These are phyloP conservation scores for Laupala kohalensis DNA, from an alignment of 1,140 invertebrate species.

Conservation along the genomic window DNA sequence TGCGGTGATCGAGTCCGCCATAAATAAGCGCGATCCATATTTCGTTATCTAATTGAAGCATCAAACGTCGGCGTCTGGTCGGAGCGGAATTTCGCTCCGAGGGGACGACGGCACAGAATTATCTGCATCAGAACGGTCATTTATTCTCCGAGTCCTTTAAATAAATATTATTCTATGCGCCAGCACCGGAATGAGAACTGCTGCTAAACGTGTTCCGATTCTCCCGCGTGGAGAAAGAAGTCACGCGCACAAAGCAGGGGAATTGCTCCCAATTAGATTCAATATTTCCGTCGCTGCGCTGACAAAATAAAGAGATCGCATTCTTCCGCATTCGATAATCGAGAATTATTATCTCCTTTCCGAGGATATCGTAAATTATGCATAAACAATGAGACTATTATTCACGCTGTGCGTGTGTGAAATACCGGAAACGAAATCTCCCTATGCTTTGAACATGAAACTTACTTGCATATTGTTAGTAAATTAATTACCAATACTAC, in stretches of 20 bases:
- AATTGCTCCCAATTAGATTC: not conserved
- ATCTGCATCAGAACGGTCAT: not conserved
- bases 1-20: not conserved
- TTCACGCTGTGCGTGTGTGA: too few species aligned
- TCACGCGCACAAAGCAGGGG: not conserved
- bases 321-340: too few species aligned
- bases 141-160: not conserved
- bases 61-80: not conserved
- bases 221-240: not conserved
- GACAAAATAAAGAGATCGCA: too few species aligned
- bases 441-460: too few species aligned
- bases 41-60: not conserved
- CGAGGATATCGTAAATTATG: too few species aligned
- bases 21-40: not conserved
- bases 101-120: not conserved
- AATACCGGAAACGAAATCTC: too few species aligned
- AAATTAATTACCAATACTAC: too few species aligned
- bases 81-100: not conserved
- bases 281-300: not conserved
- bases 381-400: too few species aligned
- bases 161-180: not conserved
- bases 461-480: too few species aligned
- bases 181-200: not conserved
- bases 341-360: too few species aligned
- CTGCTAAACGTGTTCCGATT: not conserved